Conservation (phyloP, 2,888 invertebrate genomes). For the Himalopsyche tibetana region DNA sequence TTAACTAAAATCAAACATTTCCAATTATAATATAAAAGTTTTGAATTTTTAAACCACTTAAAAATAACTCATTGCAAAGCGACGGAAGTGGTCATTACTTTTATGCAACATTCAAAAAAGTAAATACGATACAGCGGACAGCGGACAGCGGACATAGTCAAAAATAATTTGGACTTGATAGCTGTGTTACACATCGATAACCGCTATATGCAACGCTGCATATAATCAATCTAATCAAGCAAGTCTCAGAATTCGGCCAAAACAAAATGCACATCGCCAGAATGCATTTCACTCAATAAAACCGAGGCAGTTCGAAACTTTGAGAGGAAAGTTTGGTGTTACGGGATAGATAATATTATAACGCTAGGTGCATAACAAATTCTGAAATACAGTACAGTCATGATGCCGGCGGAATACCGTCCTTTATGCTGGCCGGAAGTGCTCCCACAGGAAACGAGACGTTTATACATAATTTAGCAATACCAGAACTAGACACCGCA, state of each 20-base stretch:
- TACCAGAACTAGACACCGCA: conserved; percentile 42
- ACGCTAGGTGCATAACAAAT: conserved; percentile 61
- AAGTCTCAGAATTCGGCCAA: neutral
- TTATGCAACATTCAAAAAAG: too few species aligned
- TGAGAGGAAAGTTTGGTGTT: conserved; percentile 50
- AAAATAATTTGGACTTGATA: too few species aligned
- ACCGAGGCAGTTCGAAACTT: conserved; percentile 41
- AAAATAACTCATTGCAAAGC: too few species aligned
- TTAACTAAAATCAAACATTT: too few species aligned
- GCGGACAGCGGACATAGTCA: too few species aligned
- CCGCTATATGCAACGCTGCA: too few species aligned
- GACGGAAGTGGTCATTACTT: too few species aligned
- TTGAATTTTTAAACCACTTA: too few species aligned
- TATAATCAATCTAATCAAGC: neutral
- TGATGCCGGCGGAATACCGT: conserved; percentile 55
- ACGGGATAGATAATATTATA: conserved; percentile 57
- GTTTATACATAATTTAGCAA: conserved; percentile 64
- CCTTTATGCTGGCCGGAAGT: conserved; percentile 59
- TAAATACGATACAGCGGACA: too few species aligned
- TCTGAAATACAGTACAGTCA: conserved; percentile 52
- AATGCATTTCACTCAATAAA: conserved; percentile 50
- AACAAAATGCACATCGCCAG: conserved; percentile 27
- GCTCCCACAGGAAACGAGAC: conserved; percentile 62
- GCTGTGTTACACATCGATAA: too few species aligned
- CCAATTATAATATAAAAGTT: too few species aligned